Evolutionary conservation across 2,113 vertebrate species (phyloP).

Genomic region (Ictidomys tridecemlineatus): DNA sequence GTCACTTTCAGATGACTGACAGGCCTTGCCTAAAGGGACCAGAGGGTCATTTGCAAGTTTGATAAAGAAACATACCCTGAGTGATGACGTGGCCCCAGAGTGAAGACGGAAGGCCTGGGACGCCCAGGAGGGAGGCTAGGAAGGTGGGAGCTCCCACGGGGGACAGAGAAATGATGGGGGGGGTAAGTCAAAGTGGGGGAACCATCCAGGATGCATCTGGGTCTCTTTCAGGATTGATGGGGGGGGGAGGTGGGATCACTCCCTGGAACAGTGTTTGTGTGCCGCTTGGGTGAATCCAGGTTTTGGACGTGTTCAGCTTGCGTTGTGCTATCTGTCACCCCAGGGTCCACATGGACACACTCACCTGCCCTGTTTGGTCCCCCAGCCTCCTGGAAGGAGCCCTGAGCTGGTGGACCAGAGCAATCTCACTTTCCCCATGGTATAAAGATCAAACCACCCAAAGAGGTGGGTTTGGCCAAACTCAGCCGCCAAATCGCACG

Average conservation of each 20-base stretch:
- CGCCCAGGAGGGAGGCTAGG: not conserved
- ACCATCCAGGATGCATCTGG: not conserved
- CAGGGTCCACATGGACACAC: not conserved
- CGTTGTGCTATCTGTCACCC: not conserved
- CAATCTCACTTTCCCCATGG: not conserved
- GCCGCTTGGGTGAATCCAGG: not conserved
- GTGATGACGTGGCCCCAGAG: not conserved
- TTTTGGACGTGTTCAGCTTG: not conserved
- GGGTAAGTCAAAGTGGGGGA: not conserved
- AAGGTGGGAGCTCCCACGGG: not conserved
- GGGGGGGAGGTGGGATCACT: not conserved
- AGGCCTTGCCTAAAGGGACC: not conserved
- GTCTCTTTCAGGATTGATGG: not conserved
- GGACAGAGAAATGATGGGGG: not conserved
- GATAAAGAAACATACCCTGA: not conserved
- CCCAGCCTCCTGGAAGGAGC: not conserved
- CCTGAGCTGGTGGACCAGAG: not conserved
- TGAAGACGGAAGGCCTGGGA: fast-evolving
- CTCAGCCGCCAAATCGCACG: not conserved
- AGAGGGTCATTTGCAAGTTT: not conserved
- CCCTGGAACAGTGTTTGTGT: not conserved
- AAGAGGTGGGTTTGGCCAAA: not conserved
- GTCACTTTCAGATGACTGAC: not conserved
- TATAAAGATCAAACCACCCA: not conserved
- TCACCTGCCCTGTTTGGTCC: not conserved